Percentiles rank a stretch among this genome's conserved stretches.
These are phyloP conservation scores for Andrena fulva DNA, from an alignment of 2,888 invertebrate genomes.

Conservation along the genomic window DNA sequence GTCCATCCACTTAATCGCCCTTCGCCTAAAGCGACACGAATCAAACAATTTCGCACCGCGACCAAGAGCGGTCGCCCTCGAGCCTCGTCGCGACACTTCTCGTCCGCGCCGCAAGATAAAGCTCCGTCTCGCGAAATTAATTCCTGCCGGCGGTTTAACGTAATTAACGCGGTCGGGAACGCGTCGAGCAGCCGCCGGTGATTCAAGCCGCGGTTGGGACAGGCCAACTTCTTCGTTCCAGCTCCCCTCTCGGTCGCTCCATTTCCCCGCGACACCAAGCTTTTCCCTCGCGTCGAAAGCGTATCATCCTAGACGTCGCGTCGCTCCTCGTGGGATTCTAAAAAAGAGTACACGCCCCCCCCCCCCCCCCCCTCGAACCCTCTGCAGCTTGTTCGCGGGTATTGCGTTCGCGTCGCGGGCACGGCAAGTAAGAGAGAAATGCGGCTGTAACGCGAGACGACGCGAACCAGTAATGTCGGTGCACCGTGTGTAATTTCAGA, in stretches of 20 bases:
- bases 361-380: conserved; percentile 38
- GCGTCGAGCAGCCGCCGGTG: conserved; percentile 49
- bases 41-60: conserved; percentile 25
- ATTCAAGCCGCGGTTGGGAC: conserved; percentile 53
- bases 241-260: conserved; percentile 17
- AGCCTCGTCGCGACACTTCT: conserved; percentile 40
- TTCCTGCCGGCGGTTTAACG: conserved; percentile 48
- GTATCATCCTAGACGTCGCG: background rate
- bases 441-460: conserved; percentile 78
- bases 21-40: conserved; percentile 32
- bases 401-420: conserved; percentile 72
- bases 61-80: background rate
- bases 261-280: conserved; percentile 38
- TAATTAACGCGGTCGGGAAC: conserved; percentile 48
- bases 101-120: conserved; percentile 41
- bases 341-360: conserved; percentile 31
- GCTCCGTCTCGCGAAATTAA: conserved; percentile 42
- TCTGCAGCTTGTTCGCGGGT: conserved; percentile 54
- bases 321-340: conserved; percentile 49
- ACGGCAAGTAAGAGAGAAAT: conserved; percentile 80
- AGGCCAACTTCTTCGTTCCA: conserved; percentile 47
- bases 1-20: too few relatives aligned
- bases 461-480: conserved; percentile 78
- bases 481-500: conserved; percentile 82
- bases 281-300: conserved; percentile 10